Evolutionary conservation across 2,113 vertebrate genomes (phyloP), one percentile per base, ranked within the genome.

Genomic region (Cololabis saira): DNA sequence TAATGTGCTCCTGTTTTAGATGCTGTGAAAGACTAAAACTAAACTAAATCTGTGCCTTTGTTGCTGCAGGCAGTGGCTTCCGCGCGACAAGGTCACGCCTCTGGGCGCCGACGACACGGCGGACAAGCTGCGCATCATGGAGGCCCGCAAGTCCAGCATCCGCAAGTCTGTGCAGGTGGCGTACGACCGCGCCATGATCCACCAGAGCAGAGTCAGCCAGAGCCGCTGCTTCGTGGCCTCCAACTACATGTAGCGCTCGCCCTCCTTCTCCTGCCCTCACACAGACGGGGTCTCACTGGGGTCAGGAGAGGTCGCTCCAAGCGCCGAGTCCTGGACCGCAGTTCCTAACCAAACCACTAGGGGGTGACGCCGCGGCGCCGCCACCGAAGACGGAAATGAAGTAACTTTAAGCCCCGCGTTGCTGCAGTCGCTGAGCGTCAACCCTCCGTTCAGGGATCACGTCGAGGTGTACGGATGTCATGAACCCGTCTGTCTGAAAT

Each of bases 101-200:
- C 69, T 99, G 18, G 97, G 97, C 0, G 85, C 94, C 44, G 96
- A 99, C 2, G 95, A 99, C 82, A 99, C 97, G 0, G 95, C 95
- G 45, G 98, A 99, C 92, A 99, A 99, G 84, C 90, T 99, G 62
- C 97, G 97, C 75, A 95, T 99, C 86, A 90, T 99, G 91, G 98
- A 99, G 87, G 98, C 95, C 10, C 93, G 97, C 40, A 99, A 98
- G 88, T 95, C 95, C 81, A 98, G 95, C 93, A 97, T 98, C 89
- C 95, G 98, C 77, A 99, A 98, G 74, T 99, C 98, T 0, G 98
- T 99, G 54, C 98, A 99, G 90, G 95, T 98, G 92, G 98, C 97
- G 1, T 99, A 98, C 0, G 96, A 99, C 92, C 92, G 98, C 0
- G 98, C 98, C 54, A 95, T 98, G 95, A 94, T 95, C 58, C 98